Conservation (phyloP, 1,140 invertebrate species). For the Drosophila subpulchrella region DNA sequence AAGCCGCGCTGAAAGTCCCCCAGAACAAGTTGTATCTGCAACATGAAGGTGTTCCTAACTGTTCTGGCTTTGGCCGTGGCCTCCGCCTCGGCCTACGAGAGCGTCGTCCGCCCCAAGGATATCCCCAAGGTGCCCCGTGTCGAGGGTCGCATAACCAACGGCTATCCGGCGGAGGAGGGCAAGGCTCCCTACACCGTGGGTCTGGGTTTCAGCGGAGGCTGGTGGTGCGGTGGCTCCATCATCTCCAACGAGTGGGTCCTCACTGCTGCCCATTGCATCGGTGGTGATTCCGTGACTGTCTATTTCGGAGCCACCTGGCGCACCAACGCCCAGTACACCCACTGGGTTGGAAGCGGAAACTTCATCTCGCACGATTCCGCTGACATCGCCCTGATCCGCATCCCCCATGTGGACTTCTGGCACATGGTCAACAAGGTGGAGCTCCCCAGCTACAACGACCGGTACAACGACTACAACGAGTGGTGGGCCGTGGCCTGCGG, state of each 20-base stretch:
- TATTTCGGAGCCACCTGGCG: constrained; percentile 40
- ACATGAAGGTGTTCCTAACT: constrained; percentile 41
- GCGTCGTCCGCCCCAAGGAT: constrained; percentile 30
- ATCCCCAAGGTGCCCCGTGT: constrained; percentile 21
- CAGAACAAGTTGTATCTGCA: constrained; percentile 27
- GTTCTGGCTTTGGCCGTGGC: constrained; percentile 38
- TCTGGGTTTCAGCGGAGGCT: constrained; percentile 36
- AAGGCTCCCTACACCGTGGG: constrained; percentile 41
- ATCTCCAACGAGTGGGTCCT: constrained; percentile 25
- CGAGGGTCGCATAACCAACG: constrained; percentile 39
- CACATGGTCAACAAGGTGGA: constrained; percentile 46
- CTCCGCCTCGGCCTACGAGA: constrained; percentile 24
- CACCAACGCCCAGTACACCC: constrained; percentile 38
- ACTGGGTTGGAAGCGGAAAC: constrained; percentile 21
- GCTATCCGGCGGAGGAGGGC: constrained; percentile 31
- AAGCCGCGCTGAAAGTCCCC: not conserved
- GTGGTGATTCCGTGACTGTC: constrained; percentile 25
- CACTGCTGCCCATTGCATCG: constrained; percentile 38
- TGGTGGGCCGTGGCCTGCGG: constrained; percentile 51
- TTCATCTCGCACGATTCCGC: constrained; percentile 22
- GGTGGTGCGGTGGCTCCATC: constrained; percentile 44
- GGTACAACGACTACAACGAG: constrained; percentile 37
- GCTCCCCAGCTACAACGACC: constrained; percentile 42
- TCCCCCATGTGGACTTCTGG: constrained; percentile 39
- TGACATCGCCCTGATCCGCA: constrained; percentile 37